Base-by-base conservation (phyloP, 2,888 invertebrate genomes). In the Neocrepidodera transversa region DNA sequence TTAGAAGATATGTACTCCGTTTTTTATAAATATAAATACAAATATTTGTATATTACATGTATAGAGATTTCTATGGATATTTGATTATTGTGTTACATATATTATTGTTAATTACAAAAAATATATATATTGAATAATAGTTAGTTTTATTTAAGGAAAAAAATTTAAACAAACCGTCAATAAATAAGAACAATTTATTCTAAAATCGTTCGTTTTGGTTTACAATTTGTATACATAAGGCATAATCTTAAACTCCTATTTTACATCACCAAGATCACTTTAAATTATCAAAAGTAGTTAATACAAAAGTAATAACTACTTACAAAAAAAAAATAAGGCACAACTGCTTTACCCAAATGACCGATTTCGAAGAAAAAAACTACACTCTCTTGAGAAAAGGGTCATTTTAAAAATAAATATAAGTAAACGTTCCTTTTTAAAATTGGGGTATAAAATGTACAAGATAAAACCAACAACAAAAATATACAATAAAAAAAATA, bases 131-230 rank as follows among this genome's bases (percentile, higher is more conserved):
- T 68, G 63, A 64, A 61, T 65, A 67, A 56, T 62, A 53, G 26
- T 42, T 32, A 48, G 4, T 58, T 49, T 61, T 51, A 36, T 45
- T 14, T n/a, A n/a, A n/a, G 11, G 35, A 38, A 16, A 1, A 17
- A 42, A 35, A 49, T 11, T 35, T 16, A 55, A 28, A 48, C 32
- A 59, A 48, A 30, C 42, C 13, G 23, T 16, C 11, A 69, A 74
- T 74, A 74, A 73, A 74, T 74, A 74, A 73, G 72, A 71, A 72
- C 72, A 72, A 71, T 73, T 73, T 72, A 72, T 70, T 67, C 55
- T 55, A 68, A 63, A 71, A 72, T 70, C 70, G 70, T 71, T 66
- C 71, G 71, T 71, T 73, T 73, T 71, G 72, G 71, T 73, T 70
- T 71, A 67, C 69, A 70, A 63, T 68, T 70, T 73, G 69, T 72